phyloP scores from a whole-genome alignment of 2,797 vertebrate species.

The Pipistrellus pygmaeus region DNA sequence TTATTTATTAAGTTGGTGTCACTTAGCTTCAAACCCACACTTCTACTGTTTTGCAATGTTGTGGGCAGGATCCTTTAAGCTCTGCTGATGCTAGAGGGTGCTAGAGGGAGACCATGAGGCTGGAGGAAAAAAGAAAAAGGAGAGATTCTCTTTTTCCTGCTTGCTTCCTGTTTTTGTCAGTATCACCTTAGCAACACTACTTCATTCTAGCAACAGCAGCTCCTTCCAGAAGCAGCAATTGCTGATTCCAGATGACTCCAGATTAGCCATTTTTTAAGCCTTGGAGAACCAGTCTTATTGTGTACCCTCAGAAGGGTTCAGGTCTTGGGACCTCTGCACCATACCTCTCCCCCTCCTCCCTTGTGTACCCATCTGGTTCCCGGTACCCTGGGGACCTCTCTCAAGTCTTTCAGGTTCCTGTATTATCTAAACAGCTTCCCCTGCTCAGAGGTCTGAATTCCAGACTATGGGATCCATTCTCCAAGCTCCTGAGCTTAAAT shows the following conservation, averaged over 20 bases:
- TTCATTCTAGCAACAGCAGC: not conserved
- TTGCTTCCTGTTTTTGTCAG: not conserved
- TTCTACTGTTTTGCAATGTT: not conserved
- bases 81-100: not conserved
- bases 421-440: not conserved
- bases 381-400: not conserved
- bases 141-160: too few species aligned
- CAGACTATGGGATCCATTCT: not conserved
- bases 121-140: not conserved
- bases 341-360: not conserved
- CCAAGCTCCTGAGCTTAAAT: not conserved
- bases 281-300: not conserved
- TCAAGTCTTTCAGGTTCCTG: not conserved
- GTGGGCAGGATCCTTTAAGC: not conserved
- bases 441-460: not conserved
- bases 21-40: not conserved
- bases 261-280: not conserved
- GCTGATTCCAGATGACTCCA: not conserved
- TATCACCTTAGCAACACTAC: not conserved
- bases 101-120: not conserved
- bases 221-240: not conserved
- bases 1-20: not conserved
- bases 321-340: not conserved
- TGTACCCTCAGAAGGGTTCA: not conserved
- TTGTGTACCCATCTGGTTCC: not conserved